A percentile compares a stretch with the other conserved stretches of the same genome.
Evolutionary conservation across 2,797 vertebrate genomes (phyloP).

Genomic region (Hypotaenidia philippensis): DNA sequence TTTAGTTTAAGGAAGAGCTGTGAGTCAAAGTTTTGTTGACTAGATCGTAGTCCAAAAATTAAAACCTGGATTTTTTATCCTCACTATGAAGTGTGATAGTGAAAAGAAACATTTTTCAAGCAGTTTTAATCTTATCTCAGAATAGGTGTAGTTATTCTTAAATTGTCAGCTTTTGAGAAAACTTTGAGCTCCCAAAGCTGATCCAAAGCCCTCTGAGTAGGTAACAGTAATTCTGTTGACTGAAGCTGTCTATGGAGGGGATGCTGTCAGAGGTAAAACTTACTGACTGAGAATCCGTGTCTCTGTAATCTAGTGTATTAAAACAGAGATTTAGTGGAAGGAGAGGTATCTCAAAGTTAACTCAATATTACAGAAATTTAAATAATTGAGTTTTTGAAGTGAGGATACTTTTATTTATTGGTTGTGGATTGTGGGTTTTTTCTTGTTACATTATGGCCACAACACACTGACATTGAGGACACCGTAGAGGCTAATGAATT

Average conservation of each 20-base stretch:
- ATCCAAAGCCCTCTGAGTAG: slow-evolving; percentile 41
- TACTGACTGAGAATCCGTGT: background rate
- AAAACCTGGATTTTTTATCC: accelerated
- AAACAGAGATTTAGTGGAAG: slow-evolving; percentile 14
- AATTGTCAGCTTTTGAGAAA: slow-evolving; percentile 51
- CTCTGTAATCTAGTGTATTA: slow-evolving; percentile 7
- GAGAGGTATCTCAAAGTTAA: slow-evolving; percentile 2
- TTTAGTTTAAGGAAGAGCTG: background rate
- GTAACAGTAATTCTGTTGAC: slow-evolving; percentile 49
- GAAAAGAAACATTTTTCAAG: slow-evolving; percentile 13
- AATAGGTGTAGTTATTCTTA: slow-evolving; percentile 39
- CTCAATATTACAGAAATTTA: background rate
- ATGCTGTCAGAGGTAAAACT: slow-evolving; percentile 4
- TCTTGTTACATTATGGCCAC: background rate
- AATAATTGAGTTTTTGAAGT: slow-evolving; percentile 23
- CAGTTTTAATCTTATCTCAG: slow-evolving; percentile 55
- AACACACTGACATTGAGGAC: background rate
- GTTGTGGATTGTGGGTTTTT: accelerated
- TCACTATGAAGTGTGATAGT: background rate
- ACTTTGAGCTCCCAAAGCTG: slow-evolving; percentile 28
- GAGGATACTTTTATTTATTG: background rate
- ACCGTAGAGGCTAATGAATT: slow-evolving; percentile 31
- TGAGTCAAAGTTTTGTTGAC: background rate
- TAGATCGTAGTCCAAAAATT: background rate
- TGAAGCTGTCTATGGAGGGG: slow-evolving; percentile 11